These are phyloP conservation scores for Drosophila helvetica DNA, from an alignment of 2,888 invertebrate genomes.

Conservation along the genomic window DNA sequence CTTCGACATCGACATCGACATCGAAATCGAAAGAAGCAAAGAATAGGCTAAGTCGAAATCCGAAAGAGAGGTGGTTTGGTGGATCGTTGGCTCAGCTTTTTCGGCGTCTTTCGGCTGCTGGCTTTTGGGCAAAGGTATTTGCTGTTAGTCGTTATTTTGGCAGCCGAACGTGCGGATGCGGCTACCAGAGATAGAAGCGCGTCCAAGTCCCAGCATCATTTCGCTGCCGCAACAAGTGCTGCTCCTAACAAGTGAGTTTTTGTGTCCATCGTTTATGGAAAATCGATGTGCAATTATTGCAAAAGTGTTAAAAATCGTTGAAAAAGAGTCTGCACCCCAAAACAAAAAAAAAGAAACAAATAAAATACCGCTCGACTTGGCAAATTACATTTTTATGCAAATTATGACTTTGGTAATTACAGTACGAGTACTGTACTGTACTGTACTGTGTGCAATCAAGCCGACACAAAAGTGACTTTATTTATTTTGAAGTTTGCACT, in stretches of 20 bases:
- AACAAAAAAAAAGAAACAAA: conserved; percentile 3
- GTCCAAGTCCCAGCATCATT: conserved; percentile 7
- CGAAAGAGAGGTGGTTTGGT: conserved; percentile 30
- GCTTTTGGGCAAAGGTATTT: conserved; percentile 58
- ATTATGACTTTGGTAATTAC: conserved; percentile 66
- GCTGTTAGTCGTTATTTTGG: conserved; percentile 76
- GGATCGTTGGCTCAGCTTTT: conserved; percentile 8
- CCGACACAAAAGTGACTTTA: conserved; percentile 42
- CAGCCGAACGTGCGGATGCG: conserved; percentile 72
- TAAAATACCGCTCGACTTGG: conserved; percentile 15
- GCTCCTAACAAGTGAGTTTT: conserved; percentile 34
- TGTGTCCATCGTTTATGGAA: conserved; percentile 1
- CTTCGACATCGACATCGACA: conserved; percentile 32
- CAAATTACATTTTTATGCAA: conserved; percentile 62
- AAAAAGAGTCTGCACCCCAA: neutral
- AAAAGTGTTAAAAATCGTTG: conserved; percentile 10
- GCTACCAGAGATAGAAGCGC: conserved; percentile 44
- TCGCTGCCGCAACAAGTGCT: conserved; percentile 26
- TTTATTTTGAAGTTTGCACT: conserved; percentile 66
- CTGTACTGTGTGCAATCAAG: conserved; percentile 38
- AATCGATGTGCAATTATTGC: conserved; percentile 10
- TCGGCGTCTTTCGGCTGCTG: conserved; percentile 32
- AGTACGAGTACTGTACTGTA: conserved; percentile 21
- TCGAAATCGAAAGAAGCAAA: conserved; percentile 23
- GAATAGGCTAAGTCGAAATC: conserved; percentile 45